These are phyloP conservation scores for Metridium senile DNA, from an alignment of 92 coral and sea anemone species.

Conservation along the genomic window DNA sequence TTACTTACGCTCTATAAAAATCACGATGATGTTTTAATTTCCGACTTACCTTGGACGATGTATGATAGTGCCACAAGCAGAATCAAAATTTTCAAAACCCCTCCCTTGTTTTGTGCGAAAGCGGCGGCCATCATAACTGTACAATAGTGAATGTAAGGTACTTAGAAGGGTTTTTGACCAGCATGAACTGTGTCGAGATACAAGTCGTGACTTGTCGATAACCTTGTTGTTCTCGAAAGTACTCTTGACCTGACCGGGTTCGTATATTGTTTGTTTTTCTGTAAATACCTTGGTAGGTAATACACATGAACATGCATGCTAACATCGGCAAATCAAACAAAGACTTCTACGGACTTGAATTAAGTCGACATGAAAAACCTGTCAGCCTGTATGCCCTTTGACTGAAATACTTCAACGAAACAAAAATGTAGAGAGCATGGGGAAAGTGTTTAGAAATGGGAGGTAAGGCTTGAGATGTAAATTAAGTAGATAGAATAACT, in stretches of 20 bases:
- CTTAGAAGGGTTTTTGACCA: not conserved
- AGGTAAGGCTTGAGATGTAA: not conserved
- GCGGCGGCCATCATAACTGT: no score
- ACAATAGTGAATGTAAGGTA: no score
- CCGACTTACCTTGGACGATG: not conserved
- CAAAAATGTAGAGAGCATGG: no score
- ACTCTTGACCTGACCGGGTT: not conserved
- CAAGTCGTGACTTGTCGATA: not conserved
- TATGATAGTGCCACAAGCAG: not conserved
- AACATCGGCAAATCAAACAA: not conserved
- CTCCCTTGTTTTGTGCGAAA: not conserved
- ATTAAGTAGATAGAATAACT: no score
- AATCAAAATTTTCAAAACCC: not conserved
- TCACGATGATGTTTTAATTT: no score
- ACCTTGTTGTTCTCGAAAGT: not conserved
- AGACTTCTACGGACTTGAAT: no score
- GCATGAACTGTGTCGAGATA: not conserved
- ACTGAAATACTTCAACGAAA: no score
- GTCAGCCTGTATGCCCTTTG: no score
- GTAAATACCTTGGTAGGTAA: not conserved
- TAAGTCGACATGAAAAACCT: no score
- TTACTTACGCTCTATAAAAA: no score
- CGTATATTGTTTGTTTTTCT: not conserved
- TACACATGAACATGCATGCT: not conserved
- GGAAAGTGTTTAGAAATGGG: no score